A percentile compares a stretch with the other conserved stretches of the same genome.
phyloP scores from a whole-genome alignment of 2,113 vertebrate genomes.

The Chiloscyllium plagiosum region DNA sequence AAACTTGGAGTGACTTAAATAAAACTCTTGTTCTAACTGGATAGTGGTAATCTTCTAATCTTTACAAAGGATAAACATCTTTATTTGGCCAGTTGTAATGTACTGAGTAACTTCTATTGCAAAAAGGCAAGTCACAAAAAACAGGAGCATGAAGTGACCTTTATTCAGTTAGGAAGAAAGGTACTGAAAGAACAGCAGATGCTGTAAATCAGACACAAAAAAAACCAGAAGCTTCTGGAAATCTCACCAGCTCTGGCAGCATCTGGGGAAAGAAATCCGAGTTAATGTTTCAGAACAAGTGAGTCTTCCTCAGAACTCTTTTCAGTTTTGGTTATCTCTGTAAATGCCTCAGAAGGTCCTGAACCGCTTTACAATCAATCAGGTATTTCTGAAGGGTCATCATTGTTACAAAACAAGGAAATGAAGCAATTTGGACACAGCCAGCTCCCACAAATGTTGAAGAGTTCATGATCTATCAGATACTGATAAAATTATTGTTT shows the following conservation, averaged over 20 bases:
- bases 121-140: background rate
- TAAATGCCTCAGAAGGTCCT: background rate
- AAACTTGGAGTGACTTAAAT: background rate
- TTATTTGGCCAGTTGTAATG: background rate
- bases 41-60: background rate
- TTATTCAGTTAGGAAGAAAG: too few species aligned
- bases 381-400: background rate
- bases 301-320: too few species aligned
- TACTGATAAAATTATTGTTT: too few species aligned
- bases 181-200: too few species aligned
- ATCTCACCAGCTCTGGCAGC: too few species aligned
- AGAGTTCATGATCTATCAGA: background rate
- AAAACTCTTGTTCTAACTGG: background rate
- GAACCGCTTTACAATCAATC: background rate
- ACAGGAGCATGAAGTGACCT: too few species aligned
- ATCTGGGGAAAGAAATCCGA: too few species aligned
- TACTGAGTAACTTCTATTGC: background rate
- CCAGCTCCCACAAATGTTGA: background rate
- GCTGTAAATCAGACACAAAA: too few species aligned
- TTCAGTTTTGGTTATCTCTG: background rate
- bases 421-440: background rate
- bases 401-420: background rate
- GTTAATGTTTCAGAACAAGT: too few species aligned
- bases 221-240: too few species aligned
- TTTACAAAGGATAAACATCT: background rate